Evolutionary conservation across 2,888 invertebrate species (phyloP), one percentile per base, ranked within the genome.

Genomic region (Bombylius major): DNA sequence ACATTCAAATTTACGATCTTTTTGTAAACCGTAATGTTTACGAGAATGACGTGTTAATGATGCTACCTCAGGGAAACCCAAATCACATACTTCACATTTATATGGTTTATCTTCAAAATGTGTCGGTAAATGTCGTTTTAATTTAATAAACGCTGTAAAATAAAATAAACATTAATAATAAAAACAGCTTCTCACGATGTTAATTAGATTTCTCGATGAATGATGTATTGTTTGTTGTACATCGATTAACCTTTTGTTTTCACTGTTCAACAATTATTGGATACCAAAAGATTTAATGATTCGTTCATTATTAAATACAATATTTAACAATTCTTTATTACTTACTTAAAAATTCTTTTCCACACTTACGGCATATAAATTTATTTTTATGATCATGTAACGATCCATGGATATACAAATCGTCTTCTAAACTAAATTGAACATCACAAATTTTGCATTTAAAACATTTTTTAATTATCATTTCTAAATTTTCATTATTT

Each of bases 91-190:
- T 39, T 68, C 72, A 63, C 81, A 81, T 55, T 75, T 60, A 65
- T 76, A 76, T 12, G 77, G 77, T 67, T 78, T 79, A 49, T 70
- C 66, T 51, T 73, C 63, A 76, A 79, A 77, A 67, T 81, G 80
- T 0, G 76, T 76, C 51, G 75, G 72, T 8, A 80, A 68, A 67
- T 81, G 81, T 0, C 81, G 74, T 5, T 76, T 75, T 53, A 80
- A 67, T 56, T 69, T 64, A 4, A 68, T 51, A 33, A 64, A 67
- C 4, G 66, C 76, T 76, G 58, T 3, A 56, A 49, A 46, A 3
- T 47, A 44, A 50, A 52, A 33, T 31, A 51, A n/a, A 13, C 4
- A 47, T 50, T 51, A 23, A 23, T 44, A 39, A 23, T 23, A 23
- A 23, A 23, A 23, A 23, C 23, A 23, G 3, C 23, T 23, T 23